Conservation (phyloP, 2,797 vertebrate species). For the Carduelis carduelis region DNA sequence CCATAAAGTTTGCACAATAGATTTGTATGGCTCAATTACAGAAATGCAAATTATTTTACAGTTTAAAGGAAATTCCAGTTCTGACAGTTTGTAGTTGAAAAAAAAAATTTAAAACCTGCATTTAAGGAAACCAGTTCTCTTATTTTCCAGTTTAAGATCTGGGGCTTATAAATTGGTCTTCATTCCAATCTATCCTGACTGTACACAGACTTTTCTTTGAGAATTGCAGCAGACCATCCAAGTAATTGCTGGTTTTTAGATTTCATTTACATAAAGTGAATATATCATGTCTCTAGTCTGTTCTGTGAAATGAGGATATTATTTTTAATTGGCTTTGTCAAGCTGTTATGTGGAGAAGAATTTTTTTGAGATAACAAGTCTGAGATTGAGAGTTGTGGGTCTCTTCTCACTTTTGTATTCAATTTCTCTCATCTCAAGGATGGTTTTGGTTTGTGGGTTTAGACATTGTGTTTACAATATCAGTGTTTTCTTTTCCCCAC, state of each 20-base stretch:
- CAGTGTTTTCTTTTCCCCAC: background rate
- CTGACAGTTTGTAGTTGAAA: background rate
- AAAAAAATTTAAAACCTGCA: background rate
- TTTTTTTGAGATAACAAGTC: background rate
- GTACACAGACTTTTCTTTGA: background rate
- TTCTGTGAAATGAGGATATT: background rate
- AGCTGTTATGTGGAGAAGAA: background rate
- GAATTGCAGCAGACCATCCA: background rate
- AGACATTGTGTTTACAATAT: background rate
- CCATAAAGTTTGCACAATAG: background rate
- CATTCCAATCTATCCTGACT: background rate
- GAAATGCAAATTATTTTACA: background rate
- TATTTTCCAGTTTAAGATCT: background rate
- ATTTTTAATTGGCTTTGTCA: conserved; percentile 9
- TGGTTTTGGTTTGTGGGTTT: background rate
- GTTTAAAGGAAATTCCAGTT: background rate
- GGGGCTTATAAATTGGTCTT: background rate
- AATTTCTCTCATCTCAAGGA: background rate
- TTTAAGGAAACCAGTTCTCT: background rate
- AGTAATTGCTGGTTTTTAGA: background rate
- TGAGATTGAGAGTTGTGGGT: background rate
- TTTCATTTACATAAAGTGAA: background rate
- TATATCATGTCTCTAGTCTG: background rate
- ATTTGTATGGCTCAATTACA: background rate
- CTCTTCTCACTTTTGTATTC: background rate